phyloP scores from a whole-genome alignment of 2,888 invertebrate species.

The Pheosia gnoma region DNA sequence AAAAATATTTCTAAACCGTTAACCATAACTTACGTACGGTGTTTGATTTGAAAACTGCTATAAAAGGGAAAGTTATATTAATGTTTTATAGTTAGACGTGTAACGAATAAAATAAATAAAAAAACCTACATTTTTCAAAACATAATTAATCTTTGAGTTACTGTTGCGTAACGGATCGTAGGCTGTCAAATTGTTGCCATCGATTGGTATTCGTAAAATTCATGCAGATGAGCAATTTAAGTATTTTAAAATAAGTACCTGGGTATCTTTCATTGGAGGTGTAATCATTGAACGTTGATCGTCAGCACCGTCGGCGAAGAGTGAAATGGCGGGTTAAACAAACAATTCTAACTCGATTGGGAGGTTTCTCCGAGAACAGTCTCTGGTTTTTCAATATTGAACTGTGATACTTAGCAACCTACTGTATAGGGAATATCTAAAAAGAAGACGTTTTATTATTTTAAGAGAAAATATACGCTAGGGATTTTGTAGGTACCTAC shows the following conservation, averaged over 20 bases:
- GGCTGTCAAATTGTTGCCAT: neutral
- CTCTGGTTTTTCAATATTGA: neutral
- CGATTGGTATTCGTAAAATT: neutral
- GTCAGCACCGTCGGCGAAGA: constrained; percentile 10
- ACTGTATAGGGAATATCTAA: no score
- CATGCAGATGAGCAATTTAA: constrained; percentile 16
- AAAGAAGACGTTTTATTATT: no score
- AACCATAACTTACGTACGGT: constrained; percentile 11
- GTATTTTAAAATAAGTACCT: neutral
- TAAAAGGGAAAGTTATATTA: constrained; percentile 10
- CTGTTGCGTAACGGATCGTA: constrained; percentile 6
- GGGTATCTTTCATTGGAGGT: neutral
- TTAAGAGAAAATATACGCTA: no score
- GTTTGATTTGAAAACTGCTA: constrained; percentile 9
- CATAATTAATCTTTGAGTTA: constrained; percentile 5
- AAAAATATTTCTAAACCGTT: constrained; percentile 10
- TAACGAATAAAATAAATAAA: constrained; percentile 10
- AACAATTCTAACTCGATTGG: constrained; percentile 38
- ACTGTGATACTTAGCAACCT: neutral
- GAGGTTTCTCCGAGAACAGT: constrained; percentile 41
- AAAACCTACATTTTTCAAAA: constrained; percentile 6
- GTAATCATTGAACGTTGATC: neutral
- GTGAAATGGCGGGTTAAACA: constrained; percentile 41
- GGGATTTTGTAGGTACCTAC: no score
- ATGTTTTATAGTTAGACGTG: constrained; percentile 6